These are phyloP conservation scores for Euwallacea similis DNA, from an alignment of 1,140 invertebrate genomes.

Conservation along the genomic window DNA sequence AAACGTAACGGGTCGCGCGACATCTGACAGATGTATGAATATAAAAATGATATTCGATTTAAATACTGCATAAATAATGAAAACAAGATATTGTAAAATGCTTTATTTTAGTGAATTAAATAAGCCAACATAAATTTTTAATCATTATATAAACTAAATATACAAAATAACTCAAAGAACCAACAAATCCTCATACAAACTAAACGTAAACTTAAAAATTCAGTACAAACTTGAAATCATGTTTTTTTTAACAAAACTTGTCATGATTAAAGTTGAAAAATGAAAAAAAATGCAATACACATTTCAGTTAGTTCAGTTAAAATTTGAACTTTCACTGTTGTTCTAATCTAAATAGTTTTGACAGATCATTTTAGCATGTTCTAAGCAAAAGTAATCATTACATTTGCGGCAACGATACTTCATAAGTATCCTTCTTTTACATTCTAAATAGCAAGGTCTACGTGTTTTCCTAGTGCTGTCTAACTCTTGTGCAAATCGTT, in stretches of 20 bases:
- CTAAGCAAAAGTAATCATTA: conserved; percentile 17
- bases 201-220: too few relatives aligned
- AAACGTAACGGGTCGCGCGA: too few relatives aligned
- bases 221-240: too few relatives aligned
- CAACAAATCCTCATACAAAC: too few relatives aligned
- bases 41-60: too few relatives aligned
- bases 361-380: conserved; percentile 16
- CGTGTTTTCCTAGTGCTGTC: conserved; percentile 10
- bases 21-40: too few relatives aligned
- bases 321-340: conserved; percentile 3
- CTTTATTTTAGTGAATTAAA: too few relatives aligned
- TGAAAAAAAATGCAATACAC: conserved; percentile 7
- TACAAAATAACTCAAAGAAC: too few relatives aligned
- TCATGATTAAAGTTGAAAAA: background rate
- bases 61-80: too few relatives aligned
- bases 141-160: too few relatives aligned
- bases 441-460: background rate
- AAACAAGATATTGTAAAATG: too few relatives aligned
- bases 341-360: conserved; percentile 12
- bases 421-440: conserved; percentile 12
- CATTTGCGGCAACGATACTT: conserved; percentile 15
- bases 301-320: conserved; percentile 3
- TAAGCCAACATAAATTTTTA: too few relatives aligned
- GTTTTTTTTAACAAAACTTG: background rate
- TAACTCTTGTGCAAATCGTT: conserved; percentile 6